Evolutionary conservation across 2,797 vertebrate genomes (phyloP).

Genomic region (Masticophis lateralis): DNA sequence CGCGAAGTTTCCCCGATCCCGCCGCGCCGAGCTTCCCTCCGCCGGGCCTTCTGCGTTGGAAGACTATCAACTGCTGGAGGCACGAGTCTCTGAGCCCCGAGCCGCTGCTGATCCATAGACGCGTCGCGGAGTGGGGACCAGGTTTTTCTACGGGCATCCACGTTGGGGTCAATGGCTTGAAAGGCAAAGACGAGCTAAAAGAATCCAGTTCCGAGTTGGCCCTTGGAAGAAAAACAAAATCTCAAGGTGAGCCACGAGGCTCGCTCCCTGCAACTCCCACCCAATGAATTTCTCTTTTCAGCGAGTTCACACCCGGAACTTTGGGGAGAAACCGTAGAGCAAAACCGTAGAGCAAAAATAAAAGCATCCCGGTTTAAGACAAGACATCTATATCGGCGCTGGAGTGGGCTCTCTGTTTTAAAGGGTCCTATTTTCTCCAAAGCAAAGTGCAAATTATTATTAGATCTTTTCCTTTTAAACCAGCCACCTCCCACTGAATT

Average conservation of each 20-base stretch:
- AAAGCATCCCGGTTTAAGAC: neutral
- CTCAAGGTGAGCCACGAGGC: neutral
- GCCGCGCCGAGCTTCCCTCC: neutral
- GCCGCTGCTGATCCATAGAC: neutral
- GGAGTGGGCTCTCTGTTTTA: neutral
- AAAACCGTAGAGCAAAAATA: neutral
- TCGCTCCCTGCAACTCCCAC: neutral
- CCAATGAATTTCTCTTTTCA: neutral
- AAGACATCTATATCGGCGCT: neutral
- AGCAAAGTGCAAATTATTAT: neutral
- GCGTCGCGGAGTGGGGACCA: neutral
- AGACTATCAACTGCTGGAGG: neutral
- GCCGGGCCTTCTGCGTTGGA: neutral
- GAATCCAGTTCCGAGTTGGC: neutral
- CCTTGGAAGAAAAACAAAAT: neutral
- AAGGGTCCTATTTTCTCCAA: neutral
- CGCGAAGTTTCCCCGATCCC: neutral
- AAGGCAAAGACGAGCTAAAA: neutral
- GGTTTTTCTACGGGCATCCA: neutral
- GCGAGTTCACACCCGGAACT: neutral
- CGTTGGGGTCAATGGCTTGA: neutral
- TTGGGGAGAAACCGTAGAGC: neutral
- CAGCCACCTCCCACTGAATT: neutral
- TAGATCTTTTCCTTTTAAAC: neutral
- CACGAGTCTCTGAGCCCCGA: neutral